Evolutionary conservation across 2,888 invertebrate genomes (phyloP), one percentile per base, ranked within the genome.

Genomic region (Megastigmus dorsalis): DNA sequence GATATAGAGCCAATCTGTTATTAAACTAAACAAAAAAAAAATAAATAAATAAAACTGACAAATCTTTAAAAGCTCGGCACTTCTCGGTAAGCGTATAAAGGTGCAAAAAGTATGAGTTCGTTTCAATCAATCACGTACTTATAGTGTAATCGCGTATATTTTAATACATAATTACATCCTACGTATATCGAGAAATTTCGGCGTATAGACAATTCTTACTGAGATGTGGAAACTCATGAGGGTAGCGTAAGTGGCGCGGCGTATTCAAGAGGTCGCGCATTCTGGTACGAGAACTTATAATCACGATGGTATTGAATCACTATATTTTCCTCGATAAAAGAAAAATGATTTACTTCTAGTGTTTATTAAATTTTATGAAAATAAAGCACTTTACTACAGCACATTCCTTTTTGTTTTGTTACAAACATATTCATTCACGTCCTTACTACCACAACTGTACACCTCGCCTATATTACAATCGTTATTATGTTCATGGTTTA

Each of bases 311-410:
- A 81, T 78, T 77, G 68, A 77, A 80, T 73, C 69, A 77, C 78
- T 77, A 78, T 82, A 81, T 81, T 81, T 80, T 80, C 79, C 79
- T 81, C 76, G 57, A 82, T 79, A 79, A 78, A 79, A 55, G 18
- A 55, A 62, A 67, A 62, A 75, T 74, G 71, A 80, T 76, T 80
- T 79, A 79, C 80, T 82, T 83, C 80, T 83, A 81, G 80, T 80
- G 79, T 82, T 82, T 83, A 82, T 81, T 80, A 80, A 82, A 84
- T 82, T 84, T 83, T 81, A 83, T 79, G 81, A 84, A 80, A 84
- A 84, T 84, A 84, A 84, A 84, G 81, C 82, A 83, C 82, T 82
- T 82, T 82, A 82, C 77, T 80, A 81, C 77, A 80, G 81, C 79
- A 79, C 77, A 80, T 67, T 75, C 15, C 18, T 66, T 66, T 62